phyloP scores from a whole-genome alignment of 2,113 vertebrate species.

The Stomatorhinus ivindoensis region DNA sequence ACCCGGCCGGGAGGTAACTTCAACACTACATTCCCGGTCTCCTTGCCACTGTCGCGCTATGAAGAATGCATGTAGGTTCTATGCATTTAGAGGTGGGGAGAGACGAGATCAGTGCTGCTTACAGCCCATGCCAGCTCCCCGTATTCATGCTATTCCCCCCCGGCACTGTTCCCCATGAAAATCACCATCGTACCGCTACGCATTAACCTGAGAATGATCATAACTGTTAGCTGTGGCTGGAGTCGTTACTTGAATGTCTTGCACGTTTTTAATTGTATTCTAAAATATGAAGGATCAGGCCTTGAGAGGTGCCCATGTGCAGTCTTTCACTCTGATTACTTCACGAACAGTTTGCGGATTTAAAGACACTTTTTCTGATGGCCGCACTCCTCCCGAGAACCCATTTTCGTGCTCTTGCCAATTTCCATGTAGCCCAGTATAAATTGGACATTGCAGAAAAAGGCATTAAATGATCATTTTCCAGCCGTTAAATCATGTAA shows the following conservation, averaged over 20 bases:
- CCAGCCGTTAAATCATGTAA: background rate
- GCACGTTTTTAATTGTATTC: background rate
- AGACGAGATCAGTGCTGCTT: background rate
- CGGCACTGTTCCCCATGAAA: background rate
- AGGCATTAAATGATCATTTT: background rate
- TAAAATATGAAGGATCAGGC: background rate
- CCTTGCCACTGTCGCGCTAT: background rate
- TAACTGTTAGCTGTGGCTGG: background rate
- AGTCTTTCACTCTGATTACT: background rate
- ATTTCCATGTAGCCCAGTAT: background rate
- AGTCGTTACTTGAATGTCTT: background rate
- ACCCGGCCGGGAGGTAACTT: background rate
- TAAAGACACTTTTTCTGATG: background rate
- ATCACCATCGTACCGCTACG: background rate
- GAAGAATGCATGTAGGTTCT: background rate
- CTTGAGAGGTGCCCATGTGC: background rate
- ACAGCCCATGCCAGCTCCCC: background rate
- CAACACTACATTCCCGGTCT: background rate
- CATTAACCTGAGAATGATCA: background rate
- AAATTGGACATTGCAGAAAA: background rate
- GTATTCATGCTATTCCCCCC: background rate
- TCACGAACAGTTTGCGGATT: background rate
- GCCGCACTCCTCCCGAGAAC: background rate
- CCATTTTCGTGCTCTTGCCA: background rate
- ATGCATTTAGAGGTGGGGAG: background rate